These are phyloP conservation scores for Chrysolina americana DNA, from an alignment of 2,888 invertebrate genomes.

Conservation along the genomic window DNA sequence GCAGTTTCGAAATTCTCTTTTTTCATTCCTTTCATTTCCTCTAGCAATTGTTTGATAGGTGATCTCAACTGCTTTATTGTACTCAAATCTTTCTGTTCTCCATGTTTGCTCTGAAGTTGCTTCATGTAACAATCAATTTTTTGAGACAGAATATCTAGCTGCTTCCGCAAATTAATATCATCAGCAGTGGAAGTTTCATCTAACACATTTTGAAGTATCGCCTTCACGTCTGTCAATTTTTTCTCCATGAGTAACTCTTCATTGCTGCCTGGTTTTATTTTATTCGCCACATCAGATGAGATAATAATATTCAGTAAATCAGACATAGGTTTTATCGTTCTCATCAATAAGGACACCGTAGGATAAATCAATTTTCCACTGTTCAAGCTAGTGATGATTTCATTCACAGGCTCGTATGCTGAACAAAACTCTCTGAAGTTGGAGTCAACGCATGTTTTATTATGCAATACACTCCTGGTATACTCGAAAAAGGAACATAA, in stretches of 20 bases:
- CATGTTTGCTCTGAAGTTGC: constrained; percentile 19
- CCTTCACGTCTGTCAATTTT: constrained; percentile 11
- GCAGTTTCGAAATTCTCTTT: constrained; percentile 37
- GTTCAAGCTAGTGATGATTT: constrained; percentile 48
- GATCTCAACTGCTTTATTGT: constrained; percentile 44
- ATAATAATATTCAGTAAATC: constrained; percentile 26
- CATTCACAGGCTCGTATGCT: constrained; percentile 43
- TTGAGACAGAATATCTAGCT: neutral
- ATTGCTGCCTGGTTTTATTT: neutral
- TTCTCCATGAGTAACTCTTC: constrained; percentile 24
- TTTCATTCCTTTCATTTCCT: constrained; percentile 51
- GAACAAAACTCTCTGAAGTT: constrained; percentile 37
- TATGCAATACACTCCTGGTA: constrained; percentile 34
- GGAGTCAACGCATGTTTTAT: constrained; percentile 26
- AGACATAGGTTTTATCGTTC: constrained; percentile 40
- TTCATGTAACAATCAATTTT: constrained; percentile 16
- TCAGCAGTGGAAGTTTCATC: neutral
- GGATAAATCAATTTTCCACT: constrained; percentile 36
- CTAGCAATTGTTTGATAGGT: constrained; percentile 51
- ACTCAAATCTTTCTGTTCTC: constrained; percentile 37
- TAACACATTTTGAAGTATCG: neutral
- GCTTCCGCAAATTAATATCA: constrained; percentile 16
- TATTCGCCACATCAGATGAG: neutral
- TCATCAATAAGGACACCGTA: constrained; percentile 34
- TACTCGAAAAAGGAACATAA: constrained; percentile 45